Conservation (phyloP, 2,113 vertebrate genomes). For the Tricholaema leucomelas region DNA sequence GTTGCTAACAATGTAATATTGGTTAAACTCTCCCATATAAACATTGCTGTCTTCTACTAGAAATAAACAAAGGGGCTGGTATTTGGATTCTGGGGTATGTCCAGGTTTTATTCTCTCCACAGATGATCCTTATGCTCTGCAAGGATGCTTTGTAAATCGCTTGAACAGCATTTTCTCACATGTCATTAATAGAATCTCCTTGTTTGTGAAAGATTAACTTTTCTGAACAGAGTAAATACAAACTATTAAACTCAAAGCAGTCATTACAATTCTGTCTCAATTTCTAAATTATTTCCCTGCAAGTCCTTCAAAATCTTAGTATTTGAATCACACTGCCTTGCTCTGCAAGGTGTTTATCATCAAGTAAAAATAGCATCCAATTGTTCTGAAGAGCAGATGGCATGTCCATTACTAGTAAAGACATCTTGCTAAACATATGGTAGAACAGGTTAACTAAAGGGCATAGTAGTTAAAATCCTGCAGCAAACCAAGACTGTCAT, state of each 20-base stretch:
- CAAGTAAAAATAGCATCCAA: slow-evolving; percentile 68
- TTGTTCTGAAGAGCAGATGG: slow-evolving; percentile 73
- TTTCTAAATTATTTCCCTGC: slow-evolving; percentile 15
- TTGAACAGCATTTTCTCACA: not conserved
- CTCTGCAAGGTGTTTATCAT: slow-evolving; percentile 61
- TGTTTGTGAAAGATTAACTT: not conserved
- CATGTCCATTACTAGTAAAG: slow-evolving; percentile 72
- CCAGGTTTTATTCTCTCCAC: not conserved
- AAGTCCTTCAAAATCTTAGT: slow-evolving; percentile 34
- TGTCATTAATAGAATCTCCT: not conserved
- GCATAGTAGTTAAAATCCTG: slow-evolving; percentile 54
- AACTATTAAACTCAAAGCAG: not conserved
- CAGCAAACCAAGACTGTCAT: slow-evolving; percentile 50
- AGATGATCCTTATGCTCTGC: not conserved
- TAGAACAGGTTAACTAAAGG: slow-evolving; percentile 74
- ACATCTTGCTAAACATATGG: slow-evolving; percentile 74
- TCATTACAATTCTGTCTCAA: not conserved
- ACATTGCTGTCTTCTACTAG: not conserved
- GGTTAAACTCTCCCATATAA: not conserved
- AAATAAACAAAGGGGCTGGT: not conserved
- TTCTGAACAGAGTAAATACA: not conserved
- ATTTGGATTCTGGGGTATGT: not conserved
- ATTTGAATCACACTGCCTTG: slow-evolving; percentile 14
- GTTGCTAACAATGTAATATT: not conserved
- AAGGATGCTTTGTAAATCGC: not conserved